Base-by-base conservation (phyloP, 2,113 vertebrate species). In the Narcine bancroftii region DNA sequence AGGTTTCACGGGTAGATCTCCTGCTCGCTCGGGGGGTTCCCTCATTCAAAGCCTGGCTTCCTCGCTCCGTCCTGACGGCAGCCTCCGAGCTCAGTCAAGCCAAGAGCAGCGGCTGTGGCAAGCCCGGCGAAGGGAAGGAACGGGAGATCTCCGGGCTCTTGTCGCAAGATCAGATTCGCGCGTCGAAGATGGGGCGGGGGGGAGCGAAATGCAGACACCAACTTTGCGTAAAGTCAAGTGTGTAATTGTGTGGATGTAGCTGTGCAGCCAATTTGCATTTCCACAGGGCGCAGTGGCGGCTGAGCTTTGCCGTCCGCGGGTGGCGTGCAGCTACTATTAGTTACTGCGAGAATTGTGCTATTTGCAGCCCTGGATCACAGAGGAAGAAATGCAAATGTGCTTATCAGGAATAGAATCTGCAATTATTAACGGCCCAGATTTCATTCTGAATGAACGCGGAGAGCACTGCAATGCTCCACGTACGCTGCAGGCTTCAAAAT, bases 151-250 rank as follows among this genome's bases (percentile, higher is more conserved):
- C 6, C 17, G 42, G 53, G 42, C 77, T n/a, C n/a, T 1, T 56
- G 92, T 24, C 66, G 66, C 92, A 60, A 56, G 81, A 60, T 87
- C 81, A 63, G 29, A 21, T n/a, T 17, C 77, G 17, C n/a, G 92
- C 72, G 36, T 6, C 69, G 66, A 60, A 45, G 92, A 73, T 36
- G 89, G 42, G 89, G 89, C 6, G 85, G 85, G 85, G 29, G 56
- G 26, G 56, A 29, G 33, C 1, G 3, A 39, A 50, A 33, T 76
- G 73, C 73, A 76, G 73, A 53, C 92, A 19, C 45, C 39, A 87
- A 87, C 53, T 87, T 87, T 60, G 81, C 56, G 53, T 36, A 21
- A 63, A 63, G 81, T 17, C 50, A 15, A 56, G 81, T 63, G 81
- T 75, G 72, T 75, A 17, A 17, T 10, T 75, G 72, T 17, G 72